These are phyloP conservation scores for Gracilinanus agilis DNA, from an alignment of 2,113 vertebrate genomes.

Conservation along the genomic window DNA sequence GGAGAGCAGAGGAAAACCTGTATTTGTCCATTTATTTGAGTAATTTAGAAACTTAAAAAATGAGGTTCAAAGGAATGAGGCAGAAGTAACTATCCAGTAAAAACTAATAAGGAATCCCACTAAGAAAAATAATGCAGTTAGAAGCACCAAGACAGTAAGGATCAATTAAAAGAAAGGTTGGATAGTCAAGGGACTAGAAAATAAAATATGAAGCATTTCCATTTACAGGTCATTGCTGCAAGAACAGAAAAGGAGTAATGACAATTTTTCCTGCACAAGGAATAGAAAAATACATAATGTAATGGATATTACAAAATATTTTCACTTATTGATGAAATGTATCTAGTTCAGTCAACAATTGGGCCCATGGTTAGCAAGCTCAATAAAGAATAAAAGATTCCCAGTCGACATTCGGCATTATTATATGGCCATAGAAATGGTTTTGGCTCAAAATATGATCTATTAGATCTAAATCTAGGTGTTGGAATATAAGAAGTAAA, in stretches of 20 bases:
- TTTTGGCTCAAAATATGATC: background rate
- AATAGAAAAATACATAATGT: background rate
- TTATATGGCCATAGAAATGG: background rate
- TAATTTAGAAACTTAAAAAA: background rate
- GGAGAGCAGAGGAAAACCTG: background rate
- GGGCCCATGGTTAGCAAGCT: background rate
- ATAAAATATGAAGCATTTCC: background rate
- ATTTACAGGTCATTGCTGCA: slow-evolving; percentile 18
- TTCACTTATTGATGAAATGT: background rate
- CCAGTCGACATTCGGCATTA: background rate
- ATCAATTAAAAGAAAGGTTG: background rate
- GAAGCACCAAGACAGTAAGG: background rate
- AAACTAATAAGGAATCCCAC: background rate
- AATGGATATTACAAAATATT: background rate
- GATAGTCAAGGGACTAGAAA: background rate
- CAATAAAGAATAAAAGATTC: background rate
- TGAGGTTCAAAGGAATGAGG: background rate
- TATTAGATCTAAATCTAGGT: background rate
- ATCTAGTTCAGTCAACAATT: background rate
- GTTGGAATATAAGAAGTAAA: background rate
- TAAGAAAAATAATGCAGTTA: background rate
- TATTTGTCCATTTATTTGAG: background rate
- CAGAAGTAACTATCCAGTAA: background rate
- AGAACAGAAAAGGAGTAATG: background rate
- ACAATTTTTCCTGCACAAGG: background rate